Base-by-base conservation (phyloP, 2,888 invertebrate species). In the Drosophila differens region DNA sequence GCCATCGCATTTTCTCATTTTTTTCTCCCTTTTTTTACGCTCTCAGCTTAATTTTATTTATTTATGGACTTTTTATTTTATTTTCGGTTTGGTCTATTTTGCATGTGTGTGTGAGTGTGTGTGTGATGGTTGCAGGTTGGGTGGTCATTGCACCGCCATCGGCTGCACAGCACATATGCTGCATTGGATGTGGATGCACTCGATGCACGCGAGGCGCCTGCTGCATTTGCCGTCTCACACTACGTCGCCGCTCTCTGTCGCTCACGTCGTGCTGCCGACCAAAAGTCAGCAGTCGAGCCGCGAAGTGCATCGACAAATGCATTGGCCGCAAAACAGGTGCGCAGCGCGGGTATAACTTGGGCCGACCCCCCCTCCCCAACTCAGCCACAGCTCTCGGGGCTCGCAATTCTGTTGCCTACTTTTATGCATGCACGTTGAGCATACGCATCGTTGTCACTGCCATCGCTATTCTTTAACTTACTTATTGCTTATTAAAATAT, bases 1-100 rank as follows among this genome's bases (percentile, higher is more conserved):
- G 69, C 61, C 70, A 80, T 71, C 47, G 44, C 57, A 55, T 67
- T 49, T 61, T 64, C 66, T 76, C 78, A 74, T 61, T 70, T 10
- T 64, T 51, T 44, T 74, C 63, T 63, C 62, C 71, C 57, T 68
- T 64, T 70, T 67, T 72, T 69, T 67, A 52, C 55, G 76, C 79
- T 79, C 81, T 85, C 79, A 85, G 91, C 82, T 91, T 86, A 89
- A 84, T 91, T 91, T 91, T 84, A 87, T 91, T 84, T 90, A 85
- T 89, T 89, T 85, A 81, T 91, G 74, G 35, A 39, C 41, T 84
- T 82, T 82, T 81, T 80, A 70, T 80, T 90, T 88, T 88, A 74
- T 82, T 80, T 87, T 70, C 55, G 47, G 69, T 83, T 77, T 73
- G 75, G 80, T 75, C 65, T 66, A 76, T 81, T 84, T 83, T 57